Conservation (phyloP, 30 jellyfish, hydroid and myxozoan genomes). For the Aurelia aurita complex sp. Pacific region DNA sequence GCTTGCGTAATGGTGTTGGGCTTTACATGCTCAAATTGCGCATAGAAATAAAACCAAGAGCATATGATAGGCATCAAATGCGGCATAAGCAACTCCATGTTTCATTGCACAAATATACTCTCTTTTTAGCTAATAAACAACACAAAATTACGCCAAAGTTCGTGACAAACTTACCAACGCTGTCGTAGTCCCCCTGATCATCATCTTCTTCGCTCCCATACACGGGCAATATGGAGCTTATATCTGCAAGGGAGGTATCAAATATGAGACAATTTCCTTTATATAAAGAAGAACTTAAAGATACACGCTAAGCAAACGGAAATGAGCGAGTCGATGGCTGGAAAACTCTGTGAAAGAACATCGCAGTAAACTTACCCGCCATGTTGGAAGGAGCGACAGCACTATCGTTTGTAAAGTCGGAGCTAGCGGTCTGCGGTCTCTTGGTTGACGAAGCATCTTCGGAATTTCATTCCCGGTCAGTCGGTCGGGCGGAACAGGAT, state of each 20-base stretch:
- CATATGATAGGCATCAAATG: too few relatives aligned
- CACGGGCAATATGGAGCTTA: slow-evolving; percentile 75
- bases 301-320: not conserved
- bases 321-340: not conserved
- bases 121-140: not conserved
- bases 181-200: slow-evolving; percentile 76
- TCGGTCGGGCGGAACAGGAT: too few relatives aligned
- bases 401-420: slow-evolving; percentile 7
- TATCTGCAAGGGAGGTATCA: slow-evolving; percentile 41
- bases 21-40: too few relatives aligned
- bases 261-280: not conserved
- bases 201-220: slow-evolving; percentile 83
- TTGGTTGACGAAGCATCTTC: slow-evolving; percentile 4
- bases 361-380: slow-evolving; percentile 69
- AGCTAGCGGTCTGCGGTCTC: slow-evolving; percentile 58
- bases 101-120: not conserved
- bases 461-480: not conserved
- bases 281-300: not conserved
- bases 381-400: slow-evolving; percentile 60
- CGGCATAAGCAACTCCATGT: not conserved
- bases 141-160: not conserved
- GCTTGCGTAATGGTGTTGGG: too few relatives aligned
- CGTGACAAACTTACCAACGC: slow-evolving; percentile 43
- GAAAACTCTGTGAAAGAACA: not conserved
- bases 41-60: too few relatives aligned